These are phyloP conservation scores for Drosophila kohkoa DNA, from an alignment of 1,140 invertebrate genomes.

Conservation along the genomic window DNA sequence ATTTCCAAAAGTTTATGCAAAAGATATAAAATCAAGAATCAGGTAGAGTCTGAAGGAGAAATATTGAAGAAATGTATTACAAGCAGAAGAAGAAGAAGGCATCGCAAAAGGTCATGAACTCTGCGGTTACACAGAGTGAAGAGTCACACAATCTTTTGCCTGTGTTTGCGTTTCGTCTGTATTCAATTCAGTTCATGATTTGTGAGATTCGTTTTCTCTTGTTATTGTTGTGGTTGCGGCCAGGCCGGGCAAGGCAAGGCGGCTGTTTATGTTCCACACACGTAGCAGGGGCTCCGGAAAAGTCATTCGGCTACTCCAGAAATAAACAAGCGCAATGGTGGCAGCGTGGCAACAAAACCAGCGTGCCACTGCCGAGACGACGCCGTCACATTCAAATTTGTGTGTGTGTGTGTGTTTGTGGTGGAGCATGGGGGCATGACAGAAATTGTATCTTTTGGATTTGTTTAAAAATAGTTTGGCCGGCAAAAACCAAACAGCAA, in stretches of 20 bases:
- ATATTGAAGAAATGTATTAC: constrained; percentile 9
- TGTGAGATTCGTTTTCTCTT: constrained; percentile 35
- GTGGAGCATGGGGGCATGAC: constrained; percentile 31
- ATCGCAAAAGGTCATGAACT: constrained; percentile 68
- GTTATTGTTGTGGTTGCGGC: constrained; percentile 24
- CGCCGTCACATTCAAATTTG: constrained; percentile 22
- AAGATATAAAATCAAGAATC: constrained; percentile 5
- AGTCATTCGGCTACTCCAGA: constrained; percentile 81
- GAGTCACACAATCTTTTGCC: neutral
- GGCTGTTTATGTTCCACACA: constrained; percentile 73
- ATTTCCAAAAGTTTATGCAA: constrained; percentile 29
- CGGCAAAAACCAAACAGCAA: constrained; percentile 33
- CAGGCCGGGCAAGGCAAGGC: constrained; percentile 12
- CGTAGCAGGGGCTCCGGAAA: constrained; percentile 70
- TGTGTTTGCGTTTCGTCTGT: constrained; percentile 7
- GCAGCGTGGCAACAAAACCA: constrained; percentile 44
- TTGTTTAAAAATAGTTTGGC: constrained; percentile 65
- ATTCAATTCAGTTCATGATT: constrained; percentile 30
- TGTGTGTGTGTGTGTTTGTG: no score
- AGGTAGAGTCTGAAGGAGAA: constrained; percentile 11
- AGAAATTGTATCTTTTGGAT: constrained; percentile 66
- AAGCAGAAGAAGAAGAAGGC: neutral
- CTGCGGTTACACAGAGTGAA: constrained; percentile 30
- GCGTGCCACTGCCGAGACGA: constrained; percentile 21
- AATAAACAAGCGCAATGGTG: constrained; percentile 64